Conservation (phyloP, 2,113 vertebrate genomes). For the Gymnocephalus cernua region DNA sequence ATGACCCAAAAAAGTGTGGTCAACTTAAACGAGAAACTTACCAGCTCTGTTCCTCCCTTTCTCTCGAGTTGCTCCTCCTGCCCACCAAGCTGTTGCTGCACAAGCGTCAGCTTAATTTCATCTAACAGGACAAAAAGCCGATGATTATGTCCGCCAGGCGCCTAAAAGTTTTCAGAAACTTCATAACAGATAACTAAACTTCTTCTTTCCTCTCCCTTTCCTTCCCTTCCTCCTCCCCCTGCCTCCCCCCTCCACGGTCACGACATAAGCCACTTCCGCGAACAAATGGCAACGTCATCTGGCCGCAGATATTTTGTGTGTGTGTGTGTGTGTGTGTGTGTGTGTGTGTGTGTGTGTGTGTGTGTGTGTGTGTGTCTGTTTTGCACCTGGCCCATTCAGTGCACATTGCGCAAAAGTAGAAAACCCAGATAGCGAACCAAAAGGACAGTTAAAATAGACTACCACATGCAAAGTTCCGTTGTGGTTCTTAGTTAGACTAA, state of each 20-base stretch:
- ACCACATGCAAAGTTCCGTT: neutral
- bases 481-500: neutral
- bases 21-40: slow-evolving; percentile 79
- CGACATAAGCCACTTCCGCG: slow-evolving; percentile 83
- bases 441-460: neutral
- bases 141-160: neutral
- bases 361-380: slow-evolving; percentile 5
- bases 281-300: slow-evolving; percentile 81
- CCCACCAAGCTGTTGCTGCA: slow-evolving; percentile 32
- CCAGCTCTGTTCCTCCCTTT: slow-evolving; percentile 77
- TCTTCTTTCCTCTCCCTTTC: slow-evolving; percentile 69
- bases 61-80: slow-evolving; percentile 59
- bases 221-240: slow-evolving; percentile 62
- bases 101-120: slow-evolving; percentile 45
- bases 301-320: slow-evolving; percentile 26
- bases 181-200: slow-evolving; percentile 66
- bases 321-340: neutral
- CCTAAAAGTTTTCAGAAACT: slow-evolving; percentile 41
- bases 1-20: slow-evolving; percentile 61
- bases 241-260: slow-evolving; percentile 55
- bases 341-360: slow-evolving; percentile 1
- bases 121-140: slow-evolving; percentile 20
- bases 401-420: slow-evolving; percentile 55
- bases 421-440: slow-evolving; percentile 1
- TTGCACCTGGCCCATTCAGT: slow-evolving; percentile 71